Percentiles rank a stretch among this genome's conserved stretches.
These are phyloP conservation scores for Lepeophtheirus nordmannii DNA, from an alignment of 2,888 invertebrate genomes.

Conservation along the genomic window DNA sequence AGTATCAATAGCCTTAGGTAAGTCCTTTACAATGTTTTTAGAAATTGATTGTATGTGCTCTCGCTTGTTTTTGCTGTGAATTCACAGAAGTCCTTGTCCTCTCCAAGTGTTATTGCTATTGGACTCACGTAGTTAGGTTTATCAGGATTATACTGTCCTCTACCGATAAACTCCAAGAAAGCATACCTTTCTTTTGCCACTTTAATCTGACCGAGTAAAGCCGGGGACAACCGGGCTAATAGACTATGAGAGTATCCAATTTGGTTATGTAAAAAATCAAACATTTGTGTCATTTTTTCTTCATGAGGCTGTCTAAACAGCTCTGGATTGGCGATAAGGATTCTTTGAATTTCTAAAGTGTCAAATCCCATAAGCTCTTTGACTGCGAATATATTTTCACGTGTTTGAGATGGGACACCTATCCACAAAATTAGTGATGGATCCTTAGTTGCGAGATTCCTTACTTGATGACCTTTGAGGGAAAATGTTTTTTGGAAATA, in stretches of 20 bases:
- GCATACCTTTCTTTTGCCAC: background rate
- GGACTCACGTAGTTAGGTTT: slow-evolving; percentile 10
- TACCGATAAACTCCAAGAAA: background rate
- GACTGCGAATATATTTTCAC: background rate
- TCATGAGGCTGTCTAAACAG: background rate
- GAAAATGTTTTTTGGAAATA: slow-evolving; percentile 4
- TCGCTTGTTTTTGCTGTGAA: background rate
- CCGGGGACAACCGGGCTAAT: background rate
- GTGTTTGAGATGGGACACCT: background rate
- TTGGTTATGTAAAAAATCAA: slow-evolving; percentile 4
- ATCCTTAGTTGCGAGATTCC: background rate
- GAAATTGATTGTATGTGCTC: background rate
- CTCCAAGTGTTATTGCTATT: background rate
- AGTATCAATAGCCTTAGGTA: slow-evolving; percentile 56
- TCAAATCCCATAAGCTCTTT: slow-evolving; percentile 6
- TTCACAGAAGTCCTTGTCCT: slow-evolving; percentile 1
- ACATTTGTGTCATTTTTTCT: slow-evolving; percentile 4
- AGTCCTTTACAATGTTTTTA: slow-evolving; percentile 29
- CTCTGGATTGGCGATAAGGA: background rate
- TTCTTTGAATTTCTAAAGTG: background rate
- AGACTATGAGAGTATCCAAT: slow-evolving; percentile 4
- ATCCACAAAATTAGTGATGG: slow-evolving; percentile 1
- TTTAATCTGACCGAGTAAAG: background rate
- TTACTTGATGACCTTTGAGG: background rate
- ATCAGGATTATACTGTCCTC: slow-evolving; percentile 5